Evolutionary conservation across 2,113 vertebrate genomes (phyloP).

Genomic region (Aythya baeri): DNA sequence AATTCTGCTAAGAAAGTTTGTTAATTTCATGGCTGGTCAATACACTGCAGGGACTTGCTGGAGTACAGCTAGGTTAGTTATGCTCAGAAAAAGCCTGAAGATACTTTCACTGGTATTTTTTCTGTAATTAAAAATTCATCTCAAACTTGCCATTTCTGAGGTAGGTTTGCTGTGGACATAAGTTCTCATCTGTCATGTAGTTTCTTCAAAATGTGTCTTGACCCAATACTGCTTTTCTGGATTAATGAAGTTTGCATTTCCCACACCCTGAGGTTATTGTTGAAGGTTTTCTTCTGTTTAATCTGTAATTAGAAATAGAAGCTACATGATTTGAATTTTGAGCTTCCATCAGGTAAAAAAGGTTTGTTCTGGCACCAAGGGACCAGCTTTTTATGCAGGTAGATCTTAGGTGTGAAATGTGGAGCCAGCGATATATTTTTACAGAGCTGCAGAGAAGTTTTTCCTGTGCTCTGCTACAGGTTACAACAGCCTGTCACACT

Average conservation of each 20-base stretch:
- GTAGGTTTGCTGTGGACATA: neutral
- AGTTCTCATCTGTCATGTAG: neutral
- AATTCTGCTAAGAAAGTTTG: neutral
- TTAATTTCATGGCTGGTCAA: neutral
- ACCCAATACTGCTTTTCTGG: neutral
- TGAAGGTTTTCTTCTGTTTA: constrained; percentile 12
- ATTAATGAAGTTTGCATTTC: neutral
- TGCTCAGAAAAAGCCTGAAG: neutral
- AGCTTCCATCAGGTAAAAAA: neutral
- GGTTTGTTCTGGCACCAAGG: neutral
- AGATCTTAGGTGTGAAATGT: neutral
- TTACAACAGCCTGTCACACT: neutral
- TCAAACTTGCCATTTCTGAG: neutral
- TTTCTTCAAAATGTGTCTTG: neutral
- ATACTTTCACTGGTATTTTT: neutral
- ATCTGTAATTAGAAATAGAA: neutral
- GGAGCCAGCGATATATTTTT: neutral
- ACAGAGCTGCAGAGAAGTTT: neutral
- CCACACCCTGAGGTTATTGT: neutral
- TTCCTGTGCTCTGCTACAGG: neutral
- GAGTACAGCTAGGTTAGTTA: neutral
- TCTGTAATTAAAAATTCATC: neutral
- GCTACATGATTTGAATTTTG: neutral
- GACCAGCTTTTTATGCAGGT: neutral
- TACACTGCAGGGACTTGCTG: neutral